A percentile compares a stretch with the other conserved stretches of the same genome.
Conservation (phyloP, 1,140 invertebrate species). For the Phymorhynchus buccinoides region DNA sequence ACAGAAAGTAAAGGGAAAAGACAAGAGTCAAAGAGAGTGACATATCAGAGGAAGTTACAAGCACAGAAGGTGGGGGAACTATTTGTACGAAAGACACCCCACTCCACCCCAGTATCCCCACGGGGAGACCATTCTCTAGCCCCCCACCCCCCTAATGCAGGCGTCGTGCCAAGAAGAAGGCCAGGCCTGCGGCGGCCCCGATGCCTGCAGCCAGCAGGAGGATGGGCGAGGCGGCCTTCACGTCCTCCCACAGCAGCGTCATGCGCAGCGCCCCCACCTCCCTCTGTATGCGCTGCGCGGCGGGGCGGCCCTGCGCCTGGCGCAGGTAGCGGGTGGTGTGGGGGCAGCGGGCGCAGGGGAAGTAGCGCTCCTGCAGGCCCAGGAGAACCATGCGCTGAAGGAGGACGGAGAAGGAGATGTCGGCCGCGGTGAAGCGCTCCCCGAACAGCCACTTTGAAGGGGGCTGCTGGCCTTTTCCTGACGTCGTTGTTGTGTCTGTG, state of each 20-base stretch:
- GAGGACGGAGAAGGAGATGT: constrained; percentile 82
- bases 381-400: constrained; percentile 81
- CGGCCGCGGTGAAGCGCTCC: constrained; percentile 81
- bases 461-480: too few relatives aligned
- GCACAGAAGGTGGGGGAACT: too few relatives aligned
- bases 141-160: not conserved
- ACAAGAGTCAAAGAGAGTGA: not conserved
- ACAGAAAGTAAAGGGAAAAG: not conserved
- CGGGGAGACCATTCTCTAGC: not conserved
- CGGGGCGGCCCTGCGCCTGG: constrained; percentile 78
- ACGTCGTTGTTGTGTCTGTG: too few relatives aligned
- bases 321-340: constrained; percentile 80
- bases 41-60: too few relatives aligned
- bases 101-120: too few relatives aligned
- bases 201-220: constrained; percentile 46
- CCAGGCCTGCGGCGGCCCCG: constrained; percentile 40
- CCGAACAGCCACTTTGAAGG: constrained; percentile 86
- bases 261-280: constrained; percentile 54
- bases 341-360: constrained; percentile 78
- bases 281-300: constrained; percentile 74
- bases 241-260: constrained; percentile 57
- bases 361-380: constrained; percentile 81
- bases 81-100: too few relatives aligned
- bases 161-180: constrained; percentile 45
- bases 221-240: constrained; percentile 55